Base-by-base conservation (phyloP, 2,113 vertebrate species). In the Gymnocephalus cernua region DNA sequence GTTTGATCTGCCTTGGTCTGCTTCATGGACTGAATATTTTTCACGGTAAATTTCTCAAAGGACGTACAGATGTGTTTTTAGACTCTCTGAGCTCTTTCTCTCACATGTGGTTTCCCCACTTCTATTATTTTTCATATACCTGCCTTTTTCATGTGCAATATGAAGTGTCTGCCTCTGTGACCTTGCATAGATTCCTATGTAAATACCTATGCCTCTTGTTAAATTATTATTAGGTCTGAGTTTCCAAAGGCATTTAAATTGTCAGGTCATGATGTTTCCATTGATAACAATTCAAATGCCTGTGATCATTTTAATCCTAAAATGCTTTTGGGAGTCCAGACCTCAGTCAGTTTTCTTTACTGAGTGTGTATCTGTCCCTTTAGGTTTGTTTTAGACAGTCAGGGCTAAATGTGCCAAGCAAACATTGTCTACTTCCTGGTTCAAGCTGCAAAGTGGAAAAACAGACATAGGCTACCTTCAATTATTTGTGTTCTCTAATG, bases 131-230 rank as follows among this genome's bases (percentile, higher is more conserved):
- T 84, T 19, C 71, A 82, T 23, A 41, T 87, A 89, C 89, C 77
- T 90, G 88, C 89, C 89, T 93, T 94, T 88, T 88, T 83, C 80
- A 85, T 86, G 93, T 93, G 90, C 87, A 93, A 92, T 93, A 92
- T 88, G 68, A 93, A 86, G 69, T 86, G 88, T 91, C 86, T 92
- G 91, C 86, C 82, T 91, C 85, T 89, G 75, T 92, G 80, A 88
- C 50, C 69, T n/a, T 88, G 88, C 88, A 88, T 79, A 89, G 82
- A 91, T 54, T 74, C 74, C 79, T 86, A 83, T 90, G 89, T 93
- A 91, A 91, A 92, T 92, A 91, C 78, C 72, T 83, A 86, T 75
- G 83, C 86, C 91, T 90, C 84, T 83, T 89, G 79, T 91, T 92
- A 88, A 91, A 85, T 91, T 88, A 87, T 88, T 89, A 74, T 74